Conservation (phyloP, 2,797 vertebrate genomes). For the Sebastolobus alascanus region DNA sequence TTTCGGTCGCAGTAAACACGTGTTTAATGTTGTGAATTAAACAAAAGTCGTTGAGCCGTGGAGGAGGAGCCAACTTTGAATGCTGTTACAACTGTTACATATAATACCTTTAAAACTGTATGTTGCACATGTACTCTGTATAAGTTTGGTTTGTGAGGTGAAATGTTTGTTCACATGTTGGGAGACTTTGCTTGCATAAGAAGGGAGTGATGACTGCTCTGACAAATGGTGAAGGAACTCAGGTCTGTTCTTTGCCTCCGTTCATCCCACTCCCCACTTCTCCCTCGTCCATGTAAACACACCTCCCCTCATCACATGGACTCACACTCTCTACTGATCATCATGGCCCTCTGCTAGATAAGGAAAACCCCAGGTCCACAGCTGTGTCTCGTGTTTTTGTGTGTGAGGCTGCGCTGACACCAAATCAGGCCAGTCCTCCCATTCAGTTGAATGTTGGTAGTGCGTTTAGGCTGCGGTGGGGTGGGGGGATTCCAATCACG, state of each 20-base stretch:
- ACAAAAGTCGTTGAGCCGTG: too few species aligned
- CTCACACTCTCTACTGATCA: conserved; percentile 6
- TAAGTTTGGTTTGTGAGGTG: background rate
- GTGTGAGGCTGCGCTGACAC: background rate
- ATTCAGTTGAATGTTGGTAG: too few species aligned
- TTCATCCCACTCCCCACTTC: conserved; percentile 1
- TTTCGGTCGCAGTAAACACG: too few species aligned
- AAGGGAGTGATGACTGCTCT: conserved; percentile 41
- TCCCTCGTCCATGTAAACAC: conserved; percentile 12
- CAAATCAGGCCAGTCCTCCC: too few species aligned
- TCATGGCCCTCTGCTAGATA: background rate
- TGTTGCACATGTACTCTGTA: background rate
- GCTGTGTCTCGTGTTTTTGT: background rate
- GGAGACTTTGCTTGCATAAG: background rate
- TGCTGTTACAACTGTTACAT: too few species aligned
- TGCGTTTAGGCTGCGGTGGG: too few species aligned
- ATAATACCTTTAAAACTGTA: background rate
- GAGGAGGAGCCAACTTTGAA: too few species aligned
- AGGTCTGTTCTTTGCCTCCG: conserved; percentile 34
- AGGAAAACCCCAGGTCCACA: background rate
- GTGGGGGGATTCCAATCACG: background rate
- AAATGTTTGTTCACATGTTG: conserved; percentile 1
- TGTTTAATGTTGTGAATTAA: too few species aligned
- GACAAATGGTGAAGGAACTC: conserved; percentile 54
- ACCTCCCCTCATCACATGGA: conserved; percentile 4